Evolutionary conservation across 30 jellyfish, hydroid and myxozoan species (phyloP), one percentile per base, ranked within the genome.

Genomic region (Rhopilema esculentum): DNA sequence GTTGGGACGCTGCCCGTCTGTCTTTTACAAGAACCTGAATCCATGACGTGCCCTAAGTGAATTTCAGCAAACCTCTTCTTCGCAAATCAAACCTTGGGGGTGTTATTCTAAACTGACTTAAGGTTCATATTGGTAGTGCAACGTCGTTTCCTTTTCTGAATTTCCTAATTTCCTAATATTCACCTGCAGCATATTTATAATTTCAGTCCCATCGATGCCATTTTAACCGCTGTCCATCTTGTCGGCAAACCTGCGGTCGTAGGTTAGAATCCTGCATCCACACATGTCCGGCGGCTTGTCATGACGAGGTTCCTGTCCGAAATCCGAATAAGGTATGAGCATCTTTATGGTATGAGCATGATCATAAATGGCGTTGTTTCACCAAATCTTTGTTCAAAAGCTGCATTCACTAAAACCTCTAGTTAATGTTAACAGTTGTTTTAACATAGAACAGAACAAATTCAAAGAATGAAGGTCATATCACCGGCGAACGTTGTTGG

Each of bases 181-280:
- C 1, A 2, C 51, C 21, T 17, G 22, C 79, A 28, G 12, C 72
- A 62, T 17, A 19, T 50, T 22, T 24, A 15, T 27, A n/a, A 19
- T 75, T 74, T 48, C 49, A 92, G 98, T 21, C 49, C 67, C 98
- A 92, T 73, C 66, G 82, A 31, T 92, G 98, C 86, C 98, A 92
- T 52, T 92, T 73, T 75, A 84, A 95, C 30, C 72, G 88, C 63
- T 92, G 98, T 52, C 97, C 97, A 15, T 61, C 83, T 0, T 92
- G 98, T 79, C 73, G 62, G 21, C 92, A 92, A 51, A 82, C 62
- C 50, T 92, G 98, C 57, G 90, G 49, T 51, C 26, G 27, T 29
- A 66, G 70, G 16, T 77, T 87, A 69, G 32, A 74, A 48, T 66
- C 89, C 31, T 92, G 98, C 65, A 69, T 27, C 1, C 98, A 92